Evolutionary conservation across 2,888 invertebrate species (phyloP).

Genomic region (Teleiodes luculella): DNA sequence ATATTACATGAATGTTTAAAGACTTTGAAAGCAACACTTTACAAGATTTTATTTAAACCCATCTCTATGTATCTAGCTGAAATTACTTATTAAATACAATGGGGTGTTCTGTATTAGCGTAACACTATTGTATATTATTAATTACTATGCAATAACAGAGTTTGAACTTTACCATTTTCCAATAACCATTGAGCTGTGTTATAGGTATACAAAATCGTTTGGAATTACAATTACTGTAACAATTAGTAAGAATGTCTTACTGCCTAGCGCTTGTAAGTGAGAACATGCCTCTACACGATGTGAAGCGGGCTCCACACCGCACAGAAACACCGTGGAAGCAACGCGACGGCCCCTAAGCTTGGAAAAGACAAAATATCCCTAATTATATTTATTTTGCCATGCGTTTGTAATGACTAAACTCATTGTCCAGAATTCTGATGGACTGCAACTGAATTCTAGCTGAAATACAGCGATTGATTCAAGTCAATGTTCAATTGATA

Average conservation of each 20-base stretch:
- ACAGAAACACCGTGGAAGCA: slow-evolving; percentile 17
- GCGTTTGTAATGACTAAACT: background rate
- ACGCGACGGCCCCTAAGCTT: slow-evolving; percentile 52
- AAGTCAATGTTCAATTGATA: too few relatives aligned
- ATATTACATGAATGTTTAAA: background rate
- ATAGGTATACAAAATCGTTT: slow-evolving; percentile 59
- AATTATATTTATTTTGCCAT: slow-evolving; percentile 22
- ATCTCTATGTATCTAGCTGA: slow-evolving; percentile 19
- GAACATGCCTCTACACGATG: slow-evolving; percentile 25
- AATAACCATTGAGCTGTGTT: slow-evolving; percentile 57
- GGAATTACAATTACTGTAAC: slow-evolving; percentile 58
- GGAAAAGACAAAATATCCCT: slow-evolving; percentile 50
- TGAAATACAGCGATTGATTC: too few relatives aligned
- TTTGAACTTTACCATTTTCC: slow-evolving; percentile 40
- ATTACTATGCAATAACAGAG: slow-evolving; percentile 47
- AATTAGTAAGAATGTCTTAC: slow-evolving; percentile 49
- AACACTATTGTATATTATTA: slow-evolving; percentile 27
- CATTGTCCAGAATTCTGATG: background rate
- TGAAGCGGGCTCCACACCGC: slow-evolving; percentile 5
- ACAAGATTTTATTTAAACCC: background rate
- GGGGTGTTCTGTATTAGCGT: slow-evolving; percentile 16
- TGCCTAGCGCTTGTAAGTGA: slow-evolving; percentile 52
- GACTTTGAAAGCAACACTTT: background rate
- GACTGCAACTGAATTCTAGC: too few relatives aligned
- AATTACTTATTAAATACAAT: slow-evolving; percentile 12